A percentile compares a stretch with the other conserved stretches of the same genome.
phyloP scores from a whole-genome alignment of 1,140 invertebrate species.

The Trachymyrmex septentrionalis region DNA sequence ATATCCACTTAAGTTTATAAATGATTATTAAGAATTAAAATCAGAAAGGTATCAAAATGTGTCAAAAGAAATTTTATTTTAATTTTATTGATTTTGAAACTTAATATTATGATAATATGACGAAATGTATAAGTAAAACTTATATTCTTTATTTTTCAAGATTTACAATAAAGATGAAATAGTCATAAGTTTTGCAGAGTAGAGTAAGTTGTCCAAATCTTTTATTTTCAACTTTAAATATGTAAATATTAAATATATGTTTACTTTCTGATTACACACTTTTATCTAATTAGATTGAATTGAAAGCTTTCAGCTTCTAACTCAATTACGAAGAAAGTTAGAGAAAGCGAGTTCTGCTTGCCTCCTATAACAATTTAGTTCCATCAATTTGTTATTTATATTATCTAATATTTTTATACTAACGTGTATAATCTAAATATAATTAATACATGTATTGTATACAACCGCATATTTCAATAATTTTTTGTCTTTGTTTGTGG shows the following conservation, averaged over 20 bases:
- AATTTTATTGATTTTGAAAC: conserved; percentile 2
- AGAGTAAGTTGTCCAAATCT: not conserved
- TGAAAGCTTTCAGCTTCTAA: conserved; percentile 14
- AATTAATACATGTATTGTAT: not conserved
- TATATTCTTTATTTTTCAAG: not conserved
- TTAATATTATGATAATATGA: not conserved
- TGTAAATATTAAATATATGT: not conserved
- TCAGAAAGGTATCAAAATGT: not conserved
- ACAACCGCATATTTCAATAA: not conserved
- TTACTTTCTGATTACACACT: conserved; percentile 4
- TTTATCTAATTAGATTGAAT: conserved; percentile 6
- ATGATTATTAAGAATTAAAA: not conserved
- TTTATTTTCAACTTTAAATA: not conserved
- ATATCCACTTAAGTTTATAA: not conserved
- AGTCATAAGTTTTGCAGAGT: not conserved
- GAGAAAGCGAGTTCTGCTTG: not conserved
- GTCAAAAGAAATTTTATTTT: not conserved
- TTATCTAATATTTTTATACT: conserved; percentile 8
- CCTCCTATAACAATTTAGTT: not conserved
- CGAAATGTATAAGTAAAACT: not conserved
- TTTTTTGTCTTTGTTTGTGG: not conserved
- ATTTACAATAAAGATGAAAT: conserved; percentile 1
- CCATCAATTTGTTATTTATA: not conserved
- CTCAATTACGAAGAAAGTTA: conserved; percentile 6
- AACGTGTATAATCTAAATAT: not conserved